These are phyloP conservation scores for Prunella himalayana DNA, from an alignment of 2,113 vertebrate genomes.

Conservation along the genomic window DNA sequence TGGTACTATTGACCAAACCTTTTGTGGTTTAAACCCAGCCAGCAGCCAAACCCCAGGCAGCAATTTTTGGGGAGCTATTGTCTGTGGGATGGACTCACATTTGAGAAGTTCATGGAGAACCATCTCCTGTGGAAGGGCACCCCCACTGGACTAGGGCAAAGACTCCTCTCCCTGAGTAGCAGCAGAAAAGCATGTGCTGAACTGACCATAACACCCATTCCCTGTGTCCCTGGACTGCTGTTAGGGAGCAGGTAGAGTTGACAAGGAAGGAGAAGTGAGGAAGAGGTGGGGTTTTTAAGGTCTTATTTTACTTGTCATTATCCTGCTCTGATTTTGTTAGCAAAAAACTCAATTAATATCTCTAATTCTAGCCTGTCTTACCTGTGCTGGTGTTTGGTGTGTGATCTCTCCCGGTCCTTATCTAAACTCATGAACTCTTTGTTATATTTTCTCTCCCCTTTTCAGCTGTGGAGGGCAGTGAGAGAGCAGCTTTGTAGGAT, in stretches of 20 bases:
- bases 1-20: neutral
- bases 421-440: neutral
- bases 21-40: neutral
- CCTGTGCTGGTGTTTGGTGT: too few relatives aligned
- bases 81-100: neutral
- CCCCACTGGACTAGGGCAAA: fast-evolving
- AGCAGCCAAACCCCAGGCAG: neutral
- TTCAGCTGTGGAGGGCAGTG: neutral
- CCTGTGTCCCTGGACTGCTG: neutral
- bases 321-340: neutral
- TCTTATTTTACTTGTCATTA: neutral
- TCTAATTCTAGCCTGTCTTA: neutral
- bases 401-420: neutral
- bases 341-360: neutral
- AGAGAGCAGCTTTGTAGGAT: fast-evolving
- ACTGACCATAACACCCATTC: neutral
- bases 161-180: neutral
- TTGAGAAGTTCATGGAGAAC: neutral
- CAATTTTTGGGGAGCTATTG: neutral
- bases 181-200: neutral
- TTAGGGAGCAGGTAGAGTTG: neutral
- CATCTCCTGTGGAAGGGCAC: too few relatives aligned
- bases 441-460: neutral
- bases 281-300: neutral
- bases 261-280: neutral